Evolutionary conservation across 2,797 vertebrate species (phyloP), one percentile per base, ranked within the genome.

Genomic region (Pelodytes ibericus): DNA sequence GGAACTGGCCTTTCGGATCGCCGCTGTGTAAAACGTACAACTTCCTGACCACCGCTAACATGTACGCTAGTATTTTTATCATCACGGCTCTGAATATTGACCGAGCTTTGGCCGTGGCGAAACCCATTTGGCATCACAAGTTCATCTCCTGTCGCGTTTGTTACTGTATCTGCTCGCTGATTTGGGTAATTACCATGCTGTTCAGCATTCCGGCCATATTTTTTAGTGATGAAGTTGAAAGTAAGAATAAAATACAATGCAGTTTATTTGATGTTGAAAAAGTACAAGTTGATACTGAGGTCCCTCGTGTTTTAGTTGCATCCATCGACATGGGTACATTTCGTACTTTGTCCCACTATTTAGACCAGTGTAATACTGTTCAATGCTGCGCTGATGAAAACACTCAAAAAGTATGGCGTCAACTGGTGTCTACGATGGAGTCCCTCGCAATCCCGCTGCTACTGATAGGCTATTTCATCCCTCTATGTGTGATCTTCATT

Each of bases 31-130:
- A 71, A 36, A 2, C 44, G 1, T 76, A 44, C 26, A 26, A 41
- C 9, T 71, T 70, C 9, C 33, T 60, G 4, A 3, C 61, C 11
- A 31, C 4, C 16, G 26, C 20, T 2, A 71, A 64, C 24, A 58
- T 64, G 49, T 47, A 64, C 18, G 15, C 67, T 26, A 71, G 75
- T 4, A 27, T 77, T 44, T 71, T 71, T 3, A 71, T 71, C 15
- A 62, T 77, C 26, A 71, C 44, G 5, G 27, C 75, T 22, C 31
- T 77, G 24, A 77, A 74, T 33, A 58, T 74, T 3, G 41, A 27
- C 10, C 56, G 63, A 16, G 63, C 66, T 1, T 41, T 74, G 36
- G 57, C 63, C 8, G 53, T 74, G 16, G 53, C 72, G 49, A 27
- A 67, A 31, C 72, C 72, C 24, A 74, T 74, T 26, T 67, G 65